Evolutionary conservation across 2,888 invertebrate genomes (phyloP), one percentile per base, ranked within the genome.

Genomic region (Bedellia somnulentella): DNA sequence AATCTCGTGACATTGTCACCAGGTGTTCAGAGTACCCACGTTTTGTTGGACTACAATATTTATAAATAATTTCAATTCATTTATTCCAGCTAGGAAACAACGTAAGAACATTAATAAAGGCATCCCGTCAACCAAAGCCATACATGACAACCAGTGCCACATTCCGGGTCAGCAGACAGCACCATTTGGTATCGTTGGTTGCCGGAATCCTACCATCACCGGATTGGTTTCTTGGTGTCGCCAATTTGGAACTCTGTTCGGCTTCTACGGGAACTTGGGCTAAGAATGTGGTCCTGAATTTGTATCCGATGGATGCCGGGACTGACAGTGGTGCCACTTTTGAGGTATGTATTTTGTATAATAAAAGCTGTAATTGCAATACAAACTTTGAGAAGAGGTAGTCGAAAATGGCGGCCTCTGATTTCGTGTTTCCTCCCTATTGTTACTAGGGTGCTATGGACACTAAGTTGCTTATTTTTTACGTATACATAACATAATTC

Each of bases 181-280:
- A 66, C 31, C 73, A 73, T 32, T 42, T 63, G 9, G 57, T 75
- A 2, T 68, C 73, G 1, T 35, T 75, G 4, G 70, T 58, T 2
- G 53, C 63, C 0, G 68, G 63, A 2, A 57, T 75, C 12, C 39
- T 67, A 18, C 73, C 73, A 0, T 75, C 96, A 1, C 98, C 98
- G 0, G 98, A 99, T 64, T 99, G 98, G 98, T 89, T 96, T 38
- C 87, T 96, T 2, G 98, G 98, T 2, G 85, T 97, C 0, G 89
- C 86, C 22, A 87, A 89, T 1, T 63, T 96, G 31, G 91, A 98
- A 53, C 75, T 99, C 2, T 99, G 99, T 46, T 76, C 86, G 12
- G 60, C 73, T 5, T 86, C 89, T 50, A 91, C 91, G 49, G 80
- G 87, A 0, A 11, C 9, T 0, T 99, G 99, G 99, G 79, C 87